phyloP scores from a whole-genome alignment of 2,113 vertebrate genomes.

The Microcebus lehilahytsara region DNA sequence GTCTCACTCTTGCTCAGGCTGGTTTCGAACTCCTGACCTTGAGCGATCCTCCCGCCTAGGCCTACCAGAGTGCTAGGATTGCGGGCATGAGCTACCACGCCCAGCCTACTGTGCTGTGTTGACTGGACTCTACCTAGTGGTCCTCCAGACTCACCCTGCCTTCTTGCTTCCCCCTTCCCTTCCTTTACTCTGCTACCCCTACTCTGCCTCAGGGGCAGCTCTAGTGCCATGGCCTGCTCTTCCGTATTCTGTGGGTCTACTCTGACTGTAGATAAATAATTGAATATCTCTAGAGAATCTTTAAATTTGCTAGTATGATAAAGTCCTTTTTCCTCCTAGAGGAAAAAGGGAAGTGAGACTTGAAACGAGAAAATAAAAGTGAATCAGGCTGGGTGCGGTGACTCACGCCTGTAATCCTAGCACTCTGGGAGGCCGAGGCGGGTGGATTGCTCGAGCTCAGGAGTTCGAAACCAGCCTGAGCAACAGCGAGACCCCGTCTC shows the following conservation, averaged over 20 bases:
- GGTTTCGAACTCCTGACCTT: too few relatives aligned
- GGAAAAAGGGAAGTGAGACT: not conserved
- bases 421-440: too few relatives aligned
- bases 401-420: too few relatives aligned
- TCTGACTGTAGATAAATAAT: not conserved
- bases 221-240: not conserved
- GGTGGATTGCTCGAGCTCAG: too few relatives aligned
- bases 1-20: too few relatives aligned
- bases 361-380: not conserved
- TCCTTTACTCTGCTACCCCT: not conserved
- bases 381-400: not conserved
- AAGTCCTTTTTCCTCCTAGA: not conserved
- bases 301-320: not conserved
- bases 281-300: not conserved
- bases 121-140: not conserved
- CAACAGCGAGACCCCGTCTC: too few relatives aligned
- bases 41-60: too few relatives aligned
- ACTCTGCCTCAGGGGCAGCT: not conserved
- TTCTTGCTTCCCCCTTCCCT: too few relatives aligned
- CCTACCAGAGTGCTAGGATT: too few relatives aligned
- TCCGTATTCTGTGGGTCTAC: not conserved
- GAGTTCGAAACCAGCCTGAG: too few relatives aligned
- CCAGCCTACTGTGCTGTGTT: not conserved
- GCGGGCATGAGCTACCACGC: rapidly evolving
- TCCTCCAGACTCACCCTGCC: not conserved